These are phyloP conservation scores for Opisthograptis luteolata DNA, from an alignment of 2,888 invertebrate species.

Conservation along the genomic window DNA sequence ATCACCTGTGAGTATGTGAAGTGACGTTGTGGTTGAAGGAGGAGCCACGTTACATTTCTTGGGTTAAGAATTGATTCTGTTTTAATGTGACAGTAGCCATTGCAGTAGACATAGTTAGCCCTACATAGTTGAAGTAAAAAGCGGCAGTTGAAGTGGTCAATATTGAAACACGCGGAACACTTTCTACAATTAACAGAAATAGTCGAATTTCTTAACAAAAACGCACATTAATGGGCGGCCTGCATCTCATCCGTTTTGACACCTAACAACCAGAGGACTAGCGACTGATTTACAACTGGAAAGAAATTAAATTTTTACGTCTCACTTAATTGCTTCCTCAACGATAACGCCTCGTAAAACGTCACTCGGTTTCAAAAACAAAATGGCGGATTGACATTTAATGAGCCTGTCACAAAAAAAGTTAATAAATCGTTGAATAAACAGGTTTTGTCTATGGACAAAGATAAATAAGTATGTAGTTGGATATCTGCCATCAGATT, in stretches of 20 bases:
- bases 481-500: constrained; percentile 23
- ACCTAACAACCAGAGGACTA: constrained; percentile 36
- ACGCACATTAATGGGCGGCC: constrained; percentile 18
- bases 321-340: constrained; percentile 44
- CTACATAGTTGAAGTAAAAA: no score
- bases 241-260: constrained; percentile 38
- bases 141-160: no score
- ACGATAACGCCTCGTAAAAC: constrained; percentile 43
- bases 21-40: no score
- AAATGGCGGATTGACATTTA: constrained; percentile 41
- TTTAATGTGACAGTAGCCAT: no score
- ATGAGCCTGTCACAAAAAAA: constrained; percentile 31
- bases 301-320: constrained; percentile 45
- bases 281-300: constrained; percentile 40
- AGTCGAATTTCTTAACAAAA: constrained; percentile 15
- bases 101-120: no score
- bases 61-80: no score
- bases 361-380: constrained; percentile 37
- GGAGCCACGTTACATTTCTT: no score
- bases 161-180: not conserved
- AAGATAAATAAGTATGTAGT: constrained; percentile 13
- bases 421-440: constrained; percentile 35
- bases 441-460: constrained; percentile 31
- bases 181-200: not conserved
- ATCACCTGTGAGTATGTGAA: no score